Percentiles rank a stretch among this genome's conserved stretches.
Evolutionary conservation across 2,797 vertebrate genomes (phyloP).

Genomic region (Dermochelys coriacea): DNA sequence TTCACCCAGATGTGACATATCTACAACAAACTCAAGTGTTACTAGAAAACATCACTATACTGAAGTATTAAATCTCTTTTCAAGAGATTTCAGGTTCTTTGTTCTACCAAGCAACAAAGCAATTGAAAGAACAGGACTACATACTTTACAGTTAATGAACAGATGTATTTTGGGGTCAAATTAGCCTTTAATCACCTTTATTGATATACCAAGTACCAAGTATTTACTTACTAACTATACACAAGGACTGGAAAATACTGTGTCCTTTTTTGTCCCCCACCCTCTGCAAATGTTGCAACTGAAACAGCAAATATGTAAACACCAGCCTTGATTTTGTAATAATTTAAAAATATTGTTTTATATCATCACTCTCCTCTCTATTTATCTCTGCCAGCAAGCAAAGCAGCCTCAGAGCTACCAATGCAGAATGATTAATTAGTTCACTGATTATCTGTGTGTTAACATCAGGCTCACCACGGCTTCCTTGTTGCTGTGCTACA

Average conservation of each 20-base stretch:
- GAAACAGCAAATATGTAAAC: conserved; percentile 58
- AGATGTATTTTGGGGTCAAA: conserved; percentile 29
- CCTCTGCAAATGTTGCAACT: background rate
- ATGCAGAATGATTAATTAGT: conserved; percentile 44
- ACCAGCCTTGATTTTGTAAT: conserved; percentile 46
- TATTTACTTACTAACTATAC: conserved; percentile 4
- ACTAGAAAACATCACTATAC: background rate
- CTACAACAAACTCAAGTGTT: background rate
- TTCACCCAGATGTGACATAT: background rate
- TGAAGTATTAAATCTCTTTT: background rate
- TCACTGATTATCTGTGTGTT: conserved; percentile 24
- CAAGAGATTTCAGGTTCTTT: conserved; percentile 5
- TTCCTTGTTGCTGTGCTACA: background rate
- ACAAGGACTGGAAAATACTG: conserved; percentile 44
- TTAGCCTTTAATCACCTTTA: conserved; percentile 57
- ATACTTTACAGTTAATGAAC: conserved; percentile 11
- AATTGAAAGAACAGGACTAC: conserved; percentile 32
- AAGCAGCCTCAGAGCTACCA: background rate
- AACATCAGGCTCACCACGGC: background rate
- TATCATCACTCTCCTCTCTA: conserved; percentile 28
- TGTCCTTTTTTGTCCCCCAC: background rate
- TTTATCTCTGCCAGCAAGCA: conserved; percentile 61
- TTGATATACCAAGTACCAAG: conserved; percentile 45
- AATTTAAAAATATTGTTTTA: conserved; percentile 56
- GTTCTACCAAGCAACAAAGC: background rate